Evolutionary conservation across 2,888 invertebrate species (phyloP).

Genomic region (Crepidodera aurea): DNA sequence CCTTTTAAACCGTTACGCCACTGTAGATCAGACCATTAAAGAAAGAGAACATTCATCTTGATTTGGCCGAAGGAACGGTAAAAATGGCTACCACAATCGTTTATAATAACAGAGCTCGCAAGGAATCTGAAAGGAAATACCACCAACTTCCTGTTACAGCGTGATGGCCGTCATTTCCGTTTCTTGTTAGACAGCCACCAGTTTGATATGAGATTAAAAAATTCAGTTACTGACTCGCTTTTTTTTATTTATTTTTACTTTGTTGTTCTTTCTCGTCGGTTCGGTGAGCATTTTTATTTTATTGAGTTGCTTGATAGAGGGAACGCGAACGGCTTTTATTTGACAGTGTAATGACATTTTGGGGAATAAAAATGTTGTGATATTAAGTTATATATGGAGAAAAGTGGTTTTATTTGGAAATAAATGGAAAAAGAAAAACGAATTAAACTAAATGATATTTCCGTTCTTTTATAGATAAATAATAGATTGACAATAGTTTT

Average conservation of each 20-base stretch:
- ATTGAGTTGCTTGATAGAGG: not conserved
- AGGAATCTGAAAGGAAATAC: slow-evolving; percentile 50
- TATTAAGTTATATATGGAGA: no score
- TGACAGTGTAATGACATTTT: slow-evolving; percentile 4
- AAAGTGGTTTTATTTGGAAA: no score
- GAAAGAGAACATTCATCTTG: slow-evolving; percentile 52
- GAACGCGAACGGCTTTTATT: slow-evolving; percentile 2
- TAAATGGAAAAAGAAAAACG: no score
- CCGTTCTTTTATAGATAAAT: no score
- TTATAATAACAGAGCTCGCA: slow-evolving; percentile 51
- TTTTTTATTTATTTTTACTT: slow-evolving; percentile 6
- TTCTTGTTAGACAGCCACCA: slow-evolving; percentile 52
- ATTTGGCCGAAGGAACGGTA: slow-evolving; percentile 46
- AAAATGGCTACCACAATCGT: slow-evolving; percentile 46
- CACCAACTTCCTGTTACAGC: slow-evolving; percentile 50
- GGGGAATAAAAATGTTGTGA: not conserved
- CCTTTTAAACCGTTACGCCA: not conserved
- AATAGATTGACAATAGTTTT: no score
- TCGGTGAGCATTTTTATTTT: not conserved
- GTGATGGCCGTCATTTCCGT: slow-evolving; percentile 52
- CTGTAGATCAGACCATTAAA: slow-evolving; percentile 11
- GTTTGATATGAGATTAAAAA: slow-evolving; percentile 44
- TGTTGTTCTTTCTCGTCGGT: not conserved
- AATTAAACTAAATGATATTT: no score
- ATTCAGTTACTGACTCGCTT: slow-evolving; percentile 38